phyloP scores from a whole-genome alignment of 2,888 invertebrate species.

The Synanthedon tipuliformis region DNA sequence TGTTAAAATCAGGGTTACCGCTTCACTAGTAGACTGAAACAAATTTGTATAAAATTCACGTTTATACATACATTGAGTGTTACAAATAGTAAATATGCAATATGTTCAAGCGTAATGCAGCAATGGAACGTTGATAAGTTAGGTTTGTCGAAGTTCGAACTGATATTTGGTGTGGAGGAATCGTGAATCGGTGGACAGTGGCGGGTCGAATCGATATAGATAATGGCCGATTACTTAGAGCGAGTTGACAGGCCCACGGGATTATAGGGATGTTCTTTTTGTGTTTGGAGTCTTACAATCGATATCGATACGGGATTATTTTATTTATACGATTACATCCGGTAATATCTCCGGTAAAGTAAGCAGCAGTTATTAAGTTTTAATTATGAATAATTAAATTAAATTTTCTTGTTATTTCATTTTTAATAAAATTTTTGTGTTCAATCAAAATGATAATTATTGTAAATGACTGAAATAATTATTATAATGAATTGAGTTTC shows the following conservation, averaged over 20 bases:
- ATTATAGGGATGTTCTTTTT: slow-evolving; percentile 18
- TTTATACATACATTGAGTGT: not conserved
- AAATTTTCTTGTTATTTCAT: too few relatives aligned
- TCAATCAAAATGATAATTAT: too few relatives aligned
- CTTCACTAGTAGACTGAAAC: not conserved
- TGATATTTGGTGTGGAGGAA: slow-evolving; percentile 6
- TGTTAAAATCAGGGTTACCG: slow-evolving; percentile 13
- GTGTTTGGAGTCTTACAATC: not conserved
- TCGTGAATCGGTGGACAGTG: slow-evolving; percentile 25
- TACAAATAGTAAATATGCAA: not conserved
- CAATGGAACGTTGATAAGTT: not conserved
- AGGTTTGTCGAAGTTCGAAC: not conserved
- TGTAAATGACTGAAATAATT: too few relatives aligned
- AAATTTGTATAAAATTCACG: not conserved
- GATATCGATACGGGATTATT: not conserved
- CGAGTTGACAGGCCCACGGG: slow-evolving; percentile 43
- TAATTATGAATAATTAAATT: too few relatives aligned
- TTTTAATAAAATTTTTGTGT: too few relatives aligned
- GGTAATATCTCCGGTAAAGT: too few relatives aligned
- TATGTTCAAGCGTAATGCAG: not conserved
- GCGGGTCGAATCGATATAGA: slow-evolving; percentile 41
- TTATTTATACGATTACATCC: too few relatives aligned
- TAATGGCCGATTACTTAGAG: slow-evolving; percentile 51
- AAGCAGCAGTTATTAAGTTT: too few relatives aligned
- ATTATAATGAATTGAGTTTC: too few relatives aligned